Base-by-base conservation (phyloP, 2,888 invertebrate genomes). In the Ramazzottius varieornatus region DNA sequence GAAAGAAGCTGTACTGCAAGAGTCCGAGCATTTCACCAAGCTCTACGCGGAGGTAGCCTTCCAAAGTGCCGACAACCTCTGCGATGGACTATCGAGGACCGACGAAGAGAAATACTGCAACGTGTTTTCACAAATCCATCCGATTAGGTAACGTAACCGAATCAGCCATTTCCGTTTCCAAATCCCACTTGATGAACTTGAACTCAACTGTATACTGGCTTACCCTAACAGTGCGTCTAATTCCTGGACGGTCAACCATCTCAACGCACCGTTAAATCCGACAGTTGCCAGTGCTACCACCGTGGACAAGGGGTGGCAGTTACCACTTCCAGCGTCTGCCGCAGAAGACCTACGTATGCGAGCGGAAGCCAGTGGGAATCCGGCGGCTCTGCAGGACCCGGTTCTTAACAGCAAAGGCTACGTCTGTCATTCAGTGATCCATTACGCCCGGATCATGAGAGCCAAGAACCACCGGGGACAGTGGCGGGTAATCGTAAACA, bases 101-200 rank as follows among this genome's bases (percentile, higher is more conserved):
- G 54, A 54, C 20, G 54, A 54, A 29, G 54, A 54, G 24, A 54
- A 54, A 54, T 29, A 54, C 54, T 54, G 54, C 29, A 54, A 54
- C 54, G 54, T 54, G 13, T 54, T 54, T 29, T 54, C 54, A 24
- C 54, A 54, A 24, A 54, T 54, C 54, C 54, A 54, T 54, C 54
- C 54, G n/a, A 54, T 54, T 54, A 54, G 54, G 54, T 54, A 54
- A 54, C 4, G 4, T 54, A 20, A 40, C 40, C 40, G 40, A 40
- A 13, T 40, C 40, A 40, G 8, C 40, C 40, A 40, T 20, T n/a
- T n/a, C n/a, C n/a, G n/a, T n/a, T n/a, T n/a, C n/a, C n/a, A n/a
- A n/a, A n/a, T n/a, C n/a, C n/a, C n/a, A n/a, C n/a, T n/a, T n/a
- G n/a, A n/a, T n/a, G n/a, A n/a, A n/a, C n/a, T n/a, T n/a, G n/a